Base-by-base conservation (phyloP, 1,140 invertebrate genomes). In the Cydia fagiglandana region DNA sequence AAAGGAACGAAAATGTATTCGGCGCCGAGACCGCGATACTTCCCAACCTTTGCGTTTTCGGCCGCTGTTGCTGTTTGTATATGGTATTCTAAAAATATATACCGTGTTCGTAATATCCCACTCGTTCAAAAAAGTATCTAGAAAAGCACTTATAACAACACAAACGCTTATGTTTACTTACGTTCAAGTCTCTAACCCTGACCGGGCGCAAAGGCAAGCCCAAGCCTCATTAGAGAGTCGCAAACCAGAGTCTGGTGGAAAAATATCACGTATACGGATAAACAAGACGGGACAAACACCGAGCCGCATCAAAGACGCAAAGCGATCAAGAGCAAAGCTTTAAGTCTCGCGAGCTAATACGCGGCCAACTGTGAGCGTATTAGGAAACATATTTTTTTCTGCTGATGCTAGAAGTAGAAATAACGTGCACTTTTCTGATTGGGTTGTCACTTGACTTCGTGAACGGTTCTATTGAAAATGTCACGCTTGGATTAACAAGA, bases 211-310 rank as follows among this genome's bases (percentile, higher is more conserved):
- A 53, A 53, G n/a, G 50, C 15, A 17, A 53, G 50, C 50, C 38
- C 38, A 41, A 41, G 38, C 38, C 28, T 68, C 64, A 34, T 68
- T 68, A 68, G 30, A 28, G 10, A 64, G 28, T 68, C 64, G 28
- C 30, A 34, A 24, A 17, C 64, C 30, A 5, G 30, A 38, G 13
- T n/a, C 4, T 34, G 2, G 64, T 38, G 28, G 24, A 68, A 68
- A 34, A 68, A 68, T 34, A 68, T 68, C 64, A 68, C 64, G 64
- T 68, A 68, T 68, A 68, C 50, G 50, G 50, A 53, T 68, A 68
- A 68, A 68, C 64, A 68, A 68, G 28, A 68, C 13, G 24, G 28
- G 7, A 66, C 64, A 68, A 68, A 34, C 64, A 64, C 47, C 47
- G 2, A 56, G 56, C 56, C 56, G 56, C 56, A 64, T 64, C 64